phyloP scores from a whole-genome alignment of 1,140 invertebrate species.

The Tetramorium alpestre region DNA sequence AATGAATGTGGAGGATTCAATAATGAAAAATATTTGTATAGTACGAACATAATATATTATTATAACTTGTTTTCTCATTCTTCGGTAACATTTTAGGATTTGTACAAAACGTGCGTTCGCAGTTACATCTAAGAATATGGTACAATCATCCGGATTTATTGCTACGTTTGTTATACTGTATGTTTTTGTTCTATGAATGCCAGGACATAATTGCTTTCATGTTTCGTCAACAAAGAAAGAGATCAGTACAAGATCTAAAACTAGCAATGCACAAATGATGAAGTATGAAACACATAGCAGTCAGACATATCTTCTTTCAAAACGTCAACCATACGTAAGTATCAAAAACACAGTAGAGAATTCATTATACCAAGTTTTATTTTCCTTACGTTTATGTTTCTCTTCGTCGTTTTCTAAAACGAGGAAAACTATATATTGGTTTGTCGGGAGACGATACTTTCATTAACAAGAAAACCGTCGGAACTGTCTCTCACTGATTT shows the following conservation, averaged over 20 bases:
- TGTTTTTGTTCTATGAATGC: background rate
- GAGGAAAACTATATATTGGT: background rate
- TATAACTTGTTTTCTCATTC: conserved; percentile 27
- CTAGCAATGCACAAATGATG: conserved; percentile 11
- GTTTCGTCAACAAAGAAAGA: background rate
- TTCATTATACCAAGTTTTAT: conserved; percentile 38
- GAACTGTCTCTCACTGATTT: too few relatives aligned
- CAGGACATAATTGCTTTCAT: background rate
- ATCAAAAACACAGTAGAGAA: conserved; percentile 81
- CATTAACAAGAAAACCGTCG: too few relatives aligned
- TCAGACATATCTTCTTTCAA: background rate
- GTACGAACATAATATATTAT: conserved; percentile 63
- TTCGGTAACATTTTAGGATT: background rate
- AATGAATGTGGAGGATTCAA: background rate
- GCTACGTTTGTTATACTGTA: background rate
- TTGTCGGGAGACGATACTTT: background rate
- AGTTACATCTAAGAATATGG: conserved; percentile 23
- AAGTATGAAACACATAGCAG: background rate
- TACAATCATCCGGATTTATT: conserved; percentile 11
- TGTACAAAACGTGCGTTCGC: background rate
- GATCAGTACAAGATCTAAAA: background rate
- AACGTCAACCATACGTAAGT: conserved; percentile 77
- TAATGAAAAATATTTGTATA: background rate
- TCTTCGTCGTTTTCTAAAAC: conserved; percentile 66
- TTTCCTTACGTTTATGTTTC: background rate